Conservation (phyloP, 2,797 vertebrate genomes). For the Sebastes hubbsi region DNA sequence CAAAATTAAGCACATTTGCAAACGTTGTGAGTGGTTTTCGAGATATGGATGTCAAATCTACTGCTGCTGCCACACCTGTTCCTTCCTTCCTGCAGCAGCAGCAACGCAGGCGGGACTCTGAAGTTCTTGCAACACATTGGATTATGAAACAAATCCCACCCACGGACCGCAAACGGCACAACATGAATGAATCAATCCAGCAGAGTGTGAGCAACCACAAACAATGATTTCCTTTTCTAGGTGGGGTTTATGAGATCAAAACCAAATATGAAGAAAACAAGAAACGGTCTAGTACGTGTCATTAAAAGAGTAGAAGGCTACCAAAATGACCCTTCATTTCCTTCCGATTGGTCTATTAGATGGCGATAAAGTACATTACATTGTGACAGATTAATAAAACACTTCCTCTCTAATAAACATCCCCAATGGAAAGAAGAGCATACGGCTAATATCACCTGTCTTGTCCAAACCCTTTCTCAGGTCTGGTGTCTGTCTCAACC, state of each 20-base stretch:
- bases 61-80: constrained; percentile 79
- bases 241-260: not conserved
- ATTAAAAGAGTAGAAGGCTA: not conserved
- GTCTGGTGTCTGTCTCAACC: constrained; percentile 48
- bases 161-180: constrained; percentile 4
- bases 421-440: constrained; percentile 10
- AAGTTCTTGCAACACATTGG: constrained; percentile 43
- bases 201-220: not conserved
- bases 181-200: constrained; percentile 35
- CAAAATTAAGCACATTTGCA: constrained; percentile 20
- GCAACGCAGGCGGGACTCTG: constrained; percentile 36
- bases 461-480: not conserved
- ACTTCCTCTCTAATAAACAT: constrained; percentile 41
- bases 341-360: not conserved
- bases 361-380: constrained; percentile 1
- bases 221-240: not conserved
- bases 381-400: constrained; percentile 32
- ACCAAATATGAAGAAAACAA: not conserved
- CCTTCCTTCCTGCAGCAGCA: constrained; percentile 78
- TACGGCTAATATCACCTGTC: constrained; percentile 47
- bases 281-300: not conserved
- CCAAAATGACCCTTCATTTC: constrained; percentile 1
- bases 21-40: constrained; percentile 24
- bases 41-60: constrained; percentile 59
- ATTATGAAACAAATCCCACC: constrained; percentile 39